Percentiles rank a stretch among this genome's conserved stretches.
Conservation (phyloP, 2,888 invertebrate genomes). For the Syritta pipiens region DNA sequence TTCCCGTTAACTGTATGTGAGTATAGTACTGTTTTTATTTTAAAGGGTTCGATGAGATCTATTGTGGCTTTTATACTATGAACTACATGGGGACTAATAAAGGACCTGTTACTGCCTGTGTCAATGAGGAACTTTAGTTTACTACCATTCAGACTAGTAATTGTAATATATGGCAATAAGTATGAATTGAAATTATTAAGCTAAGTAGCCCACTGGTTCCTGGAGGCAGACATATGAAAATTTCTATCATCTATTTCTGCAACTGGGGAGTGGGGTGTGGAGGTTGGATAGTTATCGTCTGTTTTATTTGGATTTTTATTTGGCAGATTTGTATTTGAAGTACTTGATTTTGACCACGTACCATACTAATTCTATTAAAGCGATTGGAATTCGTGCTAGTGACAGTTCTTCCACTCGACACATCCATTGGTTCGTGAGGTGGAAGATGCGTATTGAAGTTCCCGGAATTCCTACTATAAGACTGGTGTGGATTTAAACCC, state of each 20-base stretch:
- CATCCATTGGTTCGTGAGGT: too few relatives aligned
- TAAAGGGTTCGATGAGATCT: constrained; percentile 17
- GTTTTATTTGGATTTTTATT: not conserved
- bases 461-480: too few relatives aligned
- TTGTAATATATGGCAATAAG: constrained; percentile 23
- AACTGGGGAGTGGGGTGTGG: not conserved
- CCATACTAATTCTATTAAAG: too few relatives aligned
- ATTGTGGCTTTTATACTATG: not conserved
- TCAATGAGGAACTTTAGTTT: constrained; percentile 20
- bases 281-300: not conserved
- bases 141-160: not conserved
- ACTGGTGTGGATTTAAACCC: not conserved
- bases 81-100: constrained; percentile 6
- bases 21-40: constrained; percentile 27
- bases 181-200: constrained; percentile 30
- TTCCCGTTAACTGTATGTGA: too few relatives aligned
- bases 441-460: too few relatives aligned
- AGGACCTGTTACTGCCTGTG: constrained; percentile 17
- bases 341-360: not conserved
- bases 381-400: too few relatives aligned
- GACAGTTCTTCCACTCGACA: too few relatives aligned
- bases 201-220: constrained; percentile 11
- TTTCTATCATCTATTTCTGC: constrained; percentile 16
- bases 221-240: constrained; percentile 23
- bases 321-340: not conserved